These are phyloP conservation scores for Myrmophylax atrothorax DNA, from an alignment of 2,113 vertebrate genomes.

Conservation along the genomic window DNA sequence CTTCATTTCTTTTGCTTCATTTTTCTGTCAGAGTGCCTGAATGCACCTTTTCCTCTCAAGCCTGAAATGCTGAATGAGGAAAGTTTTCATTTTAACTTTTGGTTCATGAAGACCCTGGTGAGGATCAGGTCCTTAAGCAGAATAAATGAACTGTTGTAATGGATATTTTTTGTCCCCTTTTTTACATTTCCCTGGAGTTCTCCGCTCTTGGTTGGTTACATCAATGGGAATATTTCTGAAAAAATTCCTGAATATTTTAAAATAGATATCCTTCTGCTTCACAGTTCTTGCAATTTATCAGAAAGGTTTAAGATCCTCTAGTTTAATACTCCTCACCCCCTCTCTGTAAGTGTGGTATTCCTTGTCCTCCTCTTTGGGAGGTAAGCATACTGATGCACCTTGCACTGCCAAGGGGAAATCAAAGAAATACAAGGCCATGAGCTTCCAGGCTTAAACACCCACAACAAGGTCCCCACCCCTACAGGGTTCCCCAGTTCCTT, in stretches of 20 bases:
- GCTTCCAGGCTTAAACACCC: neutral
- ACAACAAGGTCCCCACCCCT: neutral
- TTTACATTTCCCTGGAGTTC: neutral
- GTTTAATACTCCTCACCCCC: neutral
- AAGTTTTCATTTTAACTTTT: neutral
- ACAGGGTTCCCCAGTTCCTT: neutral
- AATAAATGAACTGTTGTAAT: neutral
- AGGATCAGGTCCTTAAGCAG: neutral
- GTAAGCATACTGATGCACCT: neutral
- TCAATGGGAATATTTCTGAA: neutral
- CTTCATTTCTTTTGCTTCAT: neutral
- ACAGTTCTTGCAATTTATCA: neutral
- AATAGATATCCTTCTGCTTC: neutral
- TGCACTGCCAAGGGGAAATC: neutral
- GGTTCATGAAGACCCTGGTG: neutral
- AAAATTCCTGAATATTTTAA: neutral
- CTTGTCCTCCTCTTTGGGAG: neutral
- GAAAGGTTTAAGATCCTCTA: neutral
- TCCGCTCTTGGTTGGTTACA: neutral
- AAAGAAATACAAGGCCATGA: neutral
- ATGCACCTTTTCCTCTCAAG: neutral
- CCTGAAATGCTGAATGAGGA: neutral
- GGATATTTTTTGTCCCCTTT: neutral
- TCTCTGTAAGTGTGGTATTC: accelerated
- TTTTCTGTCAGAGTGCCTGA: neutral